These are phyloP conservation scores for Pituophis catenifer DNA, from an alignment of 2,113 vertebrate genomes.

Conservation along the genomic window DNA sequence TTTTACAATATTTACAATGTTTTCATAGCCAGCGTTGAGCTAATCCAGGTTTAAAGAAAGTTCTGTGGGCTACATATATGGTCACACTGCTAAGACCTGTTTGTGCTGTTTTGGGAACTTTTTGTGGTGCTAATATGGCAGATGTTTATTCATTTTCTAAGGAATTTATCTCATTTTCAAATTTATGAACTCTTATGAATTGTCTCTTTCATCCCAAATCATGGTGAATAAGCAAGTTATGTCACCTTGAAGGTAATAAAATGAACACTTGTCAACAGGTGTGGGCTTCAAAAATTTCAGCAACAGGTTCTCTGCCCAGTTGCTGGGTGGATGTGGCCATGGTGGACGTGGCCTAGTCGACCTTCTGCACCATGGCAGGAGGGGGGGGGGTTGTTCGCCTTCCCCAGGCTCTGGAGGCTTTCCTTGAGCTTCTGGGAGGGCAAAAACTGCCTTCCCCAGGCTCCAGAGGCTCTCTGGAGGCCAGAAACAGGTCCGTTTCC, in stretches of 20 bases:
- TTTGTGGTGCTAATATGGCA: not conserved
- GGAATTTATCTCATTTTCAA: not conserved
- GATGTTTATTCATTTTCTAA: not conserved
- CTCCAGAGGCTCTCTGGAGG: no score
- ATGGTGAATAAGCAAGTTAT: not conserved
- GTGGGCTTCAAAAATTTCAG: no score
- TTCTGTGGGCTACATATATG: not conserved
- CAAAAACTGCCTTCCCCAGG: no score
- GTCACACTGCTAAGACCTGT: not conserved
- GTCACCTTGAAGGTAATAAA: not conserved
- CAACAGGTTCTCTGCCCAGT: no score
- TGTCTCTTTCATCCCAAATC: not conserved
- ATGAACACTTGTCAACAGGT: not conserved
- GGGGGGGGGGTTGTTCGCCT: no score
- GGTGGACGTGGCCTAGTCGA: no score
- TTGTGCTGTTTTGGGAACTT: not conserved
- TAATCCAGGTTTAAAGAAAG: not conserved
- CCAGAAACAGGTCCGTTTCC: no score
- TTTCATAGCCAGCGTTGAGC: not conserved
- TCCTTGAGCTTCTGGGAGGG: no score
- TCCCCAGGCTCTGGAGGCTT: no score
- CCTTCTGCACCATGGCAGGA: no score
- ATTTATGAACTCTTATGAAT: not conserved
- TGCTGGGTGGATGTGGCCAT: no score
- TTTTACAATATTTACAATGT: not conserved